Base-by-base conservation (phyloP, 2,797 vertebrate species). In the Etheostoma perlongum region DNA sequence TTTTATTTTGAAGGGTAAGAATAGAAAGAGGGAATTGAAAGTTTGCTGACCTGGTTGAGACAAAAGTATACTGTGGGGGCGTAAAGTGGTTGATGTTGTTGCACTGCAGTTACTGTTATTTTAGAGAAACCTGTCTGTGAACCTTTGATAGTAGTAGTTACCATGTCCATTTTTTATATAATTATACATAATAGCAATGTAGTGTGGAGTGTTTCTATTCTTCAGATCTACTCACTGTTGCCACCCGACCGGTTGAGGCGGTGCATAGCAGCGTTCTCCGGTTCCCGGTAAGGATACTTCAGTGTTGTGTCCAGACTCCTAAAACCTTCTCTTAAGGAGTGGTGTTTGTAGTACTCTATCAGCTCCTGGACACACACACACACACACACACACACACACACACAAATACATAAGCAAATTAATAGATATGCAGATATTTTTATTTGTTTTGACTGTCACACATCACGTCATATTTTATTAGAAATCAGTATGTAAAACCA, bases 291-390 rank as follows among this genome's bases (percentile, higher is more conserved):
- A 0, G 98, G 97, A 85, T 97, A 97, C 72, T 97, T 97, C 66
- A 99, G 95, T 8, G 96, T 98, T 6, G 98, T 99, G 90, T 99
- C 98, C 90, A 99, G 92, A 89, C 96, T 98, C 90, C 97, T 90
- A 80, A 99, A 99, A 0, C 98, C 98, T 94, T 99, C 98, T 87
- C 96, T 97, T 53, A 99, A 95, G 64, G 98, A 99, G 80, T 99
- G 97, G 79, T 97, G 96, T 70, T 97, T 98, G 88, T 99, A 99
- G 89, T 99, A 99, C 74, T 99, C 97, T 13, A 99, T 95, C 1
- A 99, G 95, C 87, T 99, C 98, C 97, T 99, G 91, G 61, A 83
- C n/a, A 74, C 16, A 71, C 58, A 82, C 53, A 81, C 46, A 76
- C 46, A 66, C 33, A 70, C 40, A 53, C 33, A 77, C 46, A 77